phyloP scores from a whole-genome alignment of 2,888 invertebrate genomes.

The Boloria euphrosyne region DNA sequence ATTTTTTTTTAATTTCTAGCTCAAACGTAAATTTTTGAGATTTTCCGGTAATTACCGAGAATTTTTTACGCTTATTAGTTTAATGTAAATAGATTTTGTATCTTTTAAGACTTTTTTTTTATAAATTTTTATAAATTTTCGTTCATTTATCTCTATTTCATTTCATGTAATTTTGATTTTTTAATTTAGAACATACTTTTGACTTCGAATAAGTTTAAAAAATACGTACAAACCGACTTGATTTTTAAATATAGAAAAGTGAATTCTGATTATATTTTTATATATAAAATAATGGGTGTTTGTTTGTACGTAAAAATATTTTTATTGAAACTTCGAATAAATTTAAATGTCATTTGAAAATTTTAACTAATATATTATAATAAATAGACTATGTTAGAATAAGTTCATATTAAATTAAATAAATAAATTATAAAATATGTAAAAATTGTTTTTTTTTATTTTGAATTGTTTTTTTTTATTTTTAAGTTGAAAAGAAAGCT shows the following conservation, averaged over 20 bases:
- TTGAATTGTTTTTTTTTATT: no score
- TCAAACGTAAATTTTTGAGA: constrained; percentile 14
- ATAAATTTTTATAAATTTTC: background rate
- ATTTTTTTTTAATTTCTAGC: background rate
- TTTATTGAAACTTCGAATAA: no score
- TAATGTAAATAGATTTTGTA: constrained; percentile 15
- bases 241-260: no score
- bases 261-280: no score
- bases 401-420: constrained; percentile 5
- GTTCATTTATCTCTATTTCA: constrained; percentile 10
- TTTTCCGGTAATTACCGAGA: constrained; percentile 31
- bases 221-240: background rate
- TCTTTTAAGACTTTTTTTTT: background rate
- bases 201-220: background rate
- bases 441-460: no score
- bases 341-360: background rate
- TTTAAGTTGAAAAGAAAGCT: no score
- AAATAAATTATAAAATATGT: constrained; percentile 4
- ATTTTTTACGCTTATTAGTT: constrained; percentile 41
- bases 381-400: background rate
- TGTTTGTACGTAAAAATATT: no score
- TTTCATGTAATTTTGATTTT: constrained; percentile 9
- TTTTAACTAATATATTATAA: constrained; percentile 10
- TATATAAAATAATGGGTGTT: no score
- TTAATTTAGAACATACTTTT: constrained; percentile 6